These are phyloP conservation scores for Drosophila santomea DNA, from an alignment of 1,140 invertebrate genomes.

Conservation along the genomic window DNA sequence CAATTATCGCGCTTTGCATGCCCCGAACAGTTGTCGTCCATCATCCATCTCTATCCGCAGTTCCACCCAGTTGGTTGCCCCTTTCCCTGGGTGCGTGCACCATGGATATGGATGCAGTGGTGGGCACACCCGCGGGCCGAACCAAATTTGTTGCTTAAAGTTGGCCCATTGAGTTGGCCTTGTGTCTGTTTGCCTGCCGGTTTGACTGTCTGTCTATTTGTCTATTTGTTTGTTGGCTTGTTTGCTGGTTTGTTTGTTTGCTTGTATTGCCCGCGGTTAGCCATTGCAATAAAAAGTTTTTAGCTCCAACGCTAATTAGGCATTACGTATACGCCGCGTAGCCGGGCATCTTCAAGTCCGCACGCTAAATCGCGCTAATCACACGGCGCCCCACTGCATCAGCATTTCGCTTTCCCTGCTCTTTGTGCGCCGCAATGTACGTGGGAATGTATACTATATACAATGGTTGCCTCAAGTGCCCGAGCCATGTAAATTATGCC, in stretches of 20 bases:
- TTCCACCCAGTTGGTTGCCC: too few species aligned
- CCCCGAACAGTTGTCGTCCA: conserved; percentile 61
- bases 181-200: conserved; percentile 31
- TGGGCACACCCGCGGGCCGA: conserved; percentile 57
- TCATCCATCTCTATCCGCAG: conserved; percentile 6
- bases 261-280: conserved; percentile 64
- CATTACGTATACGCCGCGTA: conserved; percentile 43
- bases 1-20: conserved; percentile 79
- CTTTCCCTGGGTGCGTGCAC: neutral
- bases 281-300: conserved; percentile 71
- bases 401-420: conserved; percentile 1
- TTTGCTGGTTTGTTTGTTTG: neutral
- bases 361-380: conserved; percentile 70
- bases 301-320: conserved; percentile 42
- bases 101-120: conserved; percentile 21
- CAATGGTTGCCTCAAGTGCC: conserved; percentile 61
- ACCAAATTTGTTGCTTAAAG: conserved; percentile 74
- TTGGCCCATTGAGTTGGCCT: conserved; percentile 66
- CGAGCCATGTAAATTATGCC: conserved; percentile 71
- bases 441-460: too few species aligned
- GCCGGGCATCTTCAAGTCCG: conserved; percentile 48
- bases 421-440: conserved; percentile 32
- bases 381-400: conserved; percentile 36
- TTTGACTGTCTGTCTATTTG: neutral
- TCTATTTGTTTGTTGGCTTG: too few species aligned